Evolutionary conservation across 2,797 vertebrate species (phyloP), one percentile per base, ranked within the genome.

Genomic region (Peromyscus eremicus): DNA sequence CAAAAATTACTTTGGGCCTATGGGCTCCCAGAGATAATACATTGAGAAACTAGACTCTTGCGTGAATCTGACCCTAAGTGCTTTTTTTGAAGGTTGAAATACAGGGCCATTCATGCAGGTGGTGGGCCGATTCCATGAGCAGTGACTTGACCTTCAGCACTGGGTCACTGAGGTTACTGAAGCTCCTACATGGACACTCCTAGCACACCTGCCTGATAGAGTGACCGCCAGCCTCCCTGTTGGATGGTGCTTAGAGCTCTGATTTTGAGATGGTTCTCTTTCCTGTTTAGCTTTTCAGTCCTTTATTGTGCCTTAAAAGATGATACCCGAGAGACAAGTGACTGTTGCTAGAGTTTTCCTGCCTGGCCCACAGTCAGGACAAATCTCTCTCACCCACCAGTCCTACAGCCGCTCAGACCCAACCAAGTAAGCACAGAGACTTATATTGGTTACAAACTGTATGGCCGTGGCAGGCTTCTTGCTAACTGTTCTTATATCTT

Each of bases 111-210:
- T 2, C 32, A 12, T 55, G 77, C 49, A 16, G 17, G 85, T 23
- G 43, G 19, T 23, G 43, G 37, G 25, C 9, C 9, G 10, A n/a
- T 8, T n/a, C 43, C 0, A 9, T 6, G 75, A 8, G 29, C 9
- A 5, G 0, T 10, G 9, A 21, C 32, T 1, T 40, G 52, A 21
- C 57, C 0, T 16, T 25, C 2, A 34, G 23, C n/a, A 13, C 60
- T 40, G 52, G 27, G 25, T 6, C 13, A 34, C 70, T 19, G 19
- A 34, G 32, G 13, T 62, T 27, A 5, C n/a, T 32, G 34, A 27
- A 60, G 34, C 70, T 10, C 16, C 16, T 17, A 3, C 2, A 10
- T 49, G 34, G 19, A 57, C 60, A 14, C 52, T 49, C 0, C 43
- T 60, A 34, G 5, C 2, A 5, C 25, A 7, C 8, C 25, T 29